Conservation (phyloP, 2,888 invertebrate genomes). For the Arge pagana region DNA sequence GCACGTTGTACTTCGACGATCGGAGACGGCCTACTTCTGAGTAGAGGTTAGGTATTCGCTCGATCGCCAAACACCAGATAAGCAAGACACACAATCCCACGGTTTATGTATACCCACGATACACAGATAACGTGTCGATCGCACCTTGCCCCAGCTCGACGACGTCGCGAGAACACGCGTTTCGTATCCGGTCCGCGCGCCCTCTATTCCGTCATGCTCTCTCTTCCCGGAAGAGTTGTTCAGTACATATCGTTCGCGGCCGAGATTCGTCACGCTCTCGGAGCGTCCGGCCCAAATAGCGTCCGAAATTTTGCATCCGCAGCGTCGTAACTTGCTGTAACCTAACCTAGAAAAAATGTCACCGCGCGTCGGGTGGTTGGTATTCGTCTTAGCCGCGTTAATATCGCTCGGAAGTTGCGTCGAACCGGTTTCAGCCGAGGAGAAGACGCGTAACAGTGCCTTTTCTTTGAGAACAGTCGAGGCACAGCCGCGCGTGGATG, state of each 20-base stretch:
- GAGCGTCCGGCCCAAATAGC: not conserved
- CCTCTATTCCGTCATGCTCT: conserved; percentile 37
- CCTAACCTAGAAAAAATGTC: not conserved
- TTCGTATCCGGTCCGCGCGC: conserved; percentile 32
- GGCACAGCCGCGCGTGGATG: too few relatives aligned
- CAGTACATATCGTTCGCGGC: conserved; percentile 33
- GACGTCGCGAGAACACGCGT: conserved; percentile 28
- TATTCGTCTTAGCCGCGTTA: not conserved
- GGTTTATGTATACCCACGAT: conserved; percentile 29
- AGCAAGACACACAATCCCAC: conserved; percentile 39
- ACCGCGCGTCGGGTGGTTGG: not conserved
- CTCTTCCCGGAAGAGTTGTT: conserved; percentile 35
- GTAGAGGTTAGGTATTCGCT: conserved; percentile 30
- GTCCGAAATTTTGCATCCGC: too few relatives aligned
- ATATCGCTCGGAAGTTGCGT: not conserved
- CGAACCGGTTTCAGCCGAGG: too few relatives aligned
- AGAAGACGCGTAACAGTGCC: too few relatives aligned
- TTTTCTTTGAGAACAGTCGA: too few relatives aligned
- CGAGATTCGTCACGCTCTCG: conserved; percentile 14
- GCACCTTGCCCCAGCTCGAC: conserved; percentile 1
- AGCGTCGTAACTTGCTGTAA: not conserved
- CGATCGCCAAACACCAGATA: conserved; percentile 47
- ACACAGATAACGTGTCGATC: conserved; percentile 5
- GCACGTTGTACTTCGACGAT: not conserved
- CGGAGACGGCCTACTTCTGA: not conserved